Base-by-base conservation (phyloP, 2,888 invertebrate species). In the Melolontha melolontha region DNA sequence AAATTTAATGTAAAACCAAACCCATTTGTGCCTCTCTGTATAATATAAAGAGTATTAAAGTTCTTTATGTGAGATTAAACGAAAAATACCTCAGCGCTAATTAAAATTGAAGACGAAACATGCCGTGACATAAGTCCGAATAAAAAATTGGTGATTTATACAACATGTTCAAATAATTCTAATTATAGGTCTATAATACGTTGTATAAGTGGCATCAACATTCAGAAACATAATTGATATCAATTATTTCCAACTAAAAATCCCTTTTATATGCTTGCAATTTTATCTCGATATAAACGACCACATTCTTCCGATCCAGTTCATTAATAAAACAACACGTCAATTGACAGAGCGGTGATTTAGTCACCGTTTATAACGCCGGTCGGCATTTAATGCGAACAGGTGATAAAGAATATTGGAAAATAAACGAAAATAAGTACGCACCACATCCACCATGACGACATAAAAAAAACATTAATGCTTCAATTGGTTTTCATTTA, bases 321-420 rank as follows among this genome's bases (percentile, higher is more conserved):
- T 52, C 51, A 52, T 52, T 52, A 52, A 52, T 52, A 52, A 52
- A 34, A 52, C 29, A 52, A 52, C 27, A 29, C n/a, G 29, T 29
- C 29, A n/a, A 34, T 34, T 34, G 34, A 34, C 34, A 34, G 34
- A 34, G 10, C 34, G 34, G 34, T 52, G 34, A 34, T 34, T 34
- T 52, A 29, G 34, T 14, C 34, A 34, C 34, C 34, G 34, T 52
- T 29, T 34, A 52, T 39, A 52, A 29, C 14, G 14, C 14, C 34
- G 34, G 34, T 34, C 34, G 29, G 50, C 12, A 34, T 52, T 52
- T 6, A 14, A 52, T 34, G 29, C 14, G 34, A 14, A 27, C 29
- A 52, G 14, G 51, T 52, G 51, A 52, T 52, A 52, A 52, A 51
- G 27, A 10, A 29, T 22, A 29, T 27, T 50, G 27, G n/a, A 17